Base-by-base conservation (phyloP, 23 tunicate species). In the Trididemnum nubilum region DNA sequence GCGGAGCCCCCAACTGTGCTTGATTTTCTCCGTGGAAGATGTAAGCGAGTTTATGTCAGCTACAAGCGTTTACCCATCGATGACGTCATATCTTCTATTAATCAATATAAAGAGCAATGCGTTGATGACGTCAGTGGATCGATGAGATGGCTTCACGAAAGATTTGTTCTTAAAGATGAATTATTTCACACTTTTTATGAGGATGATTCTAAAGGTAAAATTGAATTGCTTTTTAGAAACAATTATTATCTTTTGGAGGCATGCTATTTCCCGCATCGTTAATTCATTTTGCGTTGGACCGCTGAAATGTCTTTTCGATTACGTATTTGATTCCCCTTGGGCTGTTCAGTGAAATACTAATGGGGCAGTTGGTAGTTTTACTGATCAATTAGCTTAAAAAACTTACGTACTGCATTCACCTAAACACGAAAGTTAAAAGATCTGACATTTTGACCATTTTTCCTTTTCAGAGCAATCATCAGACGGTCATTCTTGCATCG, bases 91-190 rank as follows among this genome's bases (percentile, higher is more conserved):
- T 34, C 30, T 7, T 33, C 35, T 28, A 83, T 73, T 0, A 39
- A 49, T 33, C 33, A 35, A 4, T 28, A n/a, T 27, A 29, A 64
- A 21, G 63, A 65, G 5, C 60, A 60, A 29, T 2, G 28, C 28
- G 23, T 65, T 36, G 35, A 35, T 38, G 59, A n/a, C 3, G 65
- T 84, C 2, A 37, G 39, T 65, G 85, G 71, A 23, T 39, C 82
- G 23, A 81, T 81, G 82, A 51, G 51, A 35, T 87, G 91, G 91
- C 67, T 87, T 0, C 85, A 87, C 44, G 36, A 74, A 18, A 76
- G 91, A 1, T 87, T 87, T 65, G 66, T 26, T 30, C 31, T 73
- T 9, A 87, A 87, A 73, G 91, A 87, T 51, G 52, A 80, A 23
- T 30, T 87, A 21, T 34, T 87, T 31, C 34, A 81, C 21, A 39